Conservation (phyloP, 2,113 vertebrate species). For the Takifugu bimaculatus region DNA sequence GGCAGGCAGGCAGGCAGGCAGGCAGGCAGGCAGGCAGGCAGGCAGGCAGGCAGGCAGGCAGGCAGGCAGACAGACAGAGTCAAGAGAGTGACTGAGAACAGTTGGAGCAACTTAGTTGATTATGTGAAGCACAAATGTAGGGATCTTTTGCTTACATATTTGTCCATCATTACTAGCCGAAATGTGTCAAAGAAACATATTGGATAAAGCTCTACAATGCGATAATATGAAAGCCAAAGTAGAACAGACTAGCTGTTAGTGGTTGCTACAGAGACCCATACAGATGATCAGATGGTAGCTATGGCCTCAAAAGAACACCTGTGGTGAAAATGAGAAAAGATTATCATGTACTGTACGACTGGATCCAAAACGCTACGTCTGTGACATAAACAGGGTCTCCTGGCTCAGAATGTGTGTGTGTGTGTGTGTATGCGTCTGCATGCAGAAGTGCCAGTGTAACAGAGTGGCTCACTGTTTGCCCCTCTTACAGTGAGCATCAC, state of each 20-base stretch:
- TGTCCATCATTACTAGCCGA: not conserved
- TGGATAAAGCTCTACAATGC: not conserved
- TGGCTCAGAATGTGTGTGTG: not conserved
- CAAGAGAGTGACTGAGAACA: slow-evolving; percentile 10
- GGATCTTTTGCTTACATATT: slow-evolving; percentile 1
- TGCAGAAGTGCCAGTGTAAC: slow-evolving; percentile 58
- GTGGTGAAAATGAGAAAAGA: too few relatives aligned
- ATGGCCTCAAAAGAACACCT: too few relatives aligned
- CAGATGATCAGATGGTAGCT: too few relatives aligned
- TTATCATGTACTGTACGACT: too few relatives aligned
- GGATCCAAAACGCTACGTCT: not conserved
- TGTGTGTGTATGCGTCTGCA: slow-evolving; percentile 1
- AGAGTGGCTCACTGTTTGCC: slow-evolving; percentile 69
- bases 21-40: too few relatives aligned
- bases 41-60: not conserved
- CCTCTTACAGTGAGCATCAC: slow-evolving; percentile 62
- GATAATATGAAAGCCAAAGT: too few relatives aligned
- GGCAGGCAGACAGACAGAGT: not conserved
- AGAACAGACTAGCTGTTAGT: too few relatives aligned
- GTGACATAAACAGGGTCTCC: slow-evolving; percentile 39
- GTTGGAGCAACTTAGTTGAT: slow-evolving; percentile 35
- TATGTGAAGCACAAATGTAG: slow-evolving; percentile 19
- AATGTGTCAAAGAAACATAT: not conserved
- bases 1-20: too few relatives aligned
- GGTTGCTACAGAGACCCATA: too few relatives aligned